Percentiles rank a stretch among this genome's conserved stretches.
Conservation (phyloP, 2,797 vertebrate genomes). For the Eulemur rubriventer region DNA sequence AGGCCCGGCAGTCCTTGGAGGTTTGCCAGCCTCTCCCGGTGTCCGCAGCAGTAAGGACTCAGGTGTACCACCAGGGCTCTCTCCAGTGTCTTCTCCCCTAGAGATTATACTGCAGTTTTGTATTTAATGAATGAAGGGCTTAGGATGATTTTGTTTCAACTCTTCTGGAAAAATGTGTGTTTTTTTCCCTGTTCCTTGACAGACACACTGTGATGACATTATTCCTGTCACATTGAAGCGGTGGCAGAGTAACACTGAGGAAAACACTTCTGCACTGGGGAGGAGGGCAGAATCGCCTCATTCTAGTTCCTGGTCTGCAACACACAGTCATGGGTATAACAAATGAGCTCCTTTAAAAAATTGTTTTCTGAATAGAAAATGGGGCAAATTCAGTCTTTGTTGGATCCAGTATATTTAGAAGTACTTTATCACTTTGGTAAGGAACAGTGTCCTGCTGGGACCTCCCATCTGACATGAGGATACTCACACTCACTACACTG, state of each 20-base stretch:
- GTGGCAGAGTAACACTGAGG: too few species aligned
- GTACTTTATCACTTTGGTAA: neutral
- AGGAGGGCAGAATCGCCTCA: neutral
- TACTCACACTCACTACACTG: neutral
- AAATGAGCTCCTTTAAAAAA: neutral
- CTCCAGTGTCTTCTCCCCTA: neutral
- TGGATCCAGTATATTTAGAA: neutral
- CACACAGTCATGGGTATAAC: neutral
- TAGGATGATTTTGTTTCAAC: neutral
- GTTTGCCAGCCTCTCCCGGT: neutral
- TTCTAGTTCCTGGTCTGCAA: neutral
- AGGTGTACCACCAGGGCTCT: neutral
- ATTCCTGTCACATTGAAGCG: neutral
- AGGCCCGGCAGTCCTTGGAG: neutral
- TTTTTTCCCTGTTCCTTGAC: neutral
- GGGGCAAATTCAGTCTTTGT: constrained; percentile 14
- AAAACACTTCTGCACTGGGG: neutral
- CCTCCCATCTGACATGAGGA: neutral
- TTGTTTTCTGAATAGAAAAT: constrained; percentile 44
- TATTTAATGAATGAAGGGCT: neutral
- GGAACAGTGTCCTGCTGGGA: neutral
- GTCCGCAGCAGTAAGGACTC: neutral
- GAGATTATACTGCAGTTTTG: neutral
- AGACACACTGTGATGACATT: neutral
- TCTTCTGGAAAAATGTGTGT: neutral